phyloP scores from a whole-genome alignment of 2,113 vertebrate species.

The Tylochromis polylepis region DNA sequence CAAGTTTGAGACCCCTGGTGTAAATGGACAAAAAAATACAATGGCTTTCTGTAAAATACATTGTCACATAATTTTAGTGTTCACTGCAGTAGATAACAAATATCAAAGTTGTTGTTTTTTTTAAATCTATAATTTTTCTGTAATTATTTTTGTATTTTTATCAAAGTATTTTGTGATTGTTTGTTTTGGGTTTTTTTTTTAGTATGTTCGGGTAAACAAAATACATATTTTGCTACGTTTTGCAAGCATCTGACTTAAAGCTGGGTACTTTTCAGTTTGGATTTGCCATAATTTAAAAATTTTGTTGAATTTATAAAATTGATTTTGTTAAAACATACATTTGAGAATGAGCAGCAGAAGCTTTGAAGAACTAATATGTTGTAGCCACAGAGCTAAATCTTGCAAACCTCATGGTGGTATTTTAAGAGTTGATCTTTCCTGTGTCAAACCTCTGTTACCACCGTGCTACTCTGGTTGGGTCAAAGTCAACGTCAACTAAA shows the following conservation, averaged over 20 bases:
- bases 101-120: background rate
- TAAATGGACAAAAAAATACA: background rate
- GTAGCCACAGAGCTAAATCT: background rate
- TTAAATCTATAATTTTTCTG: background rate
- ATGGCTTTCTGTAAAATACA: background rate
- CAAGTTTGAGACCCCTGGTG: no score
- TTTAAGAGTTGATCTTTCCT: background rate
- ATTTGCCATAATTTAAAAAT: background rate
- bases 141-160: background rate
- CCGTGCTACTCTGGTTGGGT: background rate
- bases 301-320: background rate
- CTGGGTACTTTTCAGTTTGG: background rate
- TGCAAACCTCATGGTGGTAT: background rate
- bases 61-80: background rate
- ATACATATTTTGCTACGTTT: background rate
- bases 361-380: fast-evolving
- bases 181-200: background rate
- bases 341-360: background rate
- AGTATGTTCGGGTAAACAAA: background rate
- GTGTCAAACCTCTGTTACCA: background rate
- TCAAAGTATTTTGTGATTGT: background rate
- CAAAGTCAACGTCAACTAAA: no score
- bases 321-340: background rate
- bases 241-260: fast-evolving
- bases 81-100: background rate